Conservation (phyloP, 2,888 invertebrate species). For the Pyrocoelia pectoralis region DNA sequence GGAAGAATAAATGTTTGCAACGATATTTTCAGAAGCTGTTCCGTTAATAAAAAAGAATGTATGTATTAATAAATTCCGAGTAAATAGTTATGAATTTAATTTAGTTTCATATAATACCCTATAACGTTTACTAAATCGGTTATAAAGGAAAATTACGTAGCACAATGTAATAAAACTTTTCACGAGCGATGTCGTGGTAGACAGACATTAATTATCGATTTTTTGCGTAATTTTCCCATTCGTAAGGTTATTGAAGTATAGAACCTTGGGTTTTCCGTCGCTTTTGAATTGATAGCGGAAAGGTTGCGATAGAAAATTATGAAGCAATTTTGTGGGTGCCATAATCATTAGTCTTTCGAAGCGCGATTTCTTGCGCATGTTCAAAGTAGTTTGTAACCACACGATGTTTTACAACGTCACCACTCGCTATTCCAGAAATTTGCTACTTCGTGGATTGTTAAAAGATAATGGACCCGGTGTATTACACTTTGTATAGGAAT, state of each 20-base stretch:
- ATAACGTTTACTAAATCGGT: background rate
- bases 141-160: slow-evolving; percentile 9
- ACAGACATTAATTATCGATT: slow-evolving; percentile 35
- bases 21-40: background rate
- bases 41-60: background rate
- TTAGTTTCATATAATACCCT: slow-evolving; percentile 3
- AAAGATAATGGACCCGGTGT: slow-evolving; percentile 28
- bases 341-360: slow-evolving; percentile 57
- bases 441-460: slow-evolving; percentile 34
- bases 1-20: background rate
- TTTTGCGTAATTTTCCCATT: slow-evolving; percentile 35
- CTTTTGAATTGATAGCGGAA: slow-evolving; percentile 58
- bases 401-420: slow-evolving; percentile 39
- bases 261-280: slow-evolving; percentile 50
- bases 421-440: slow-evolving; percentile 36
- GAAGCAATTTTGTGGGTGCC: slow-evolving; percentile 60
- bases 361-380: slow-evolving; percentile 37
- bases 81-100: slow-evolving; percentile 1
- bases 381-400: slow-evolving; percentile 38
- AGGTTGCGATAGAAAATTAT: slow-evolving; percentile 60
- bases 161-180: slow-evolving; percentile 27
- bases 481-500: slow-evolving; percentile 27
- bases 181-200: slow-evolving; percentile 24
- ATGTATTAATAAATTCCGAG: background rate
- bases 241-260: slow-evolving; percentile 53